Base-by-base conservation (phyloP, 2,113 vertebrate genomes). In the Condylura cristata region DNA sequence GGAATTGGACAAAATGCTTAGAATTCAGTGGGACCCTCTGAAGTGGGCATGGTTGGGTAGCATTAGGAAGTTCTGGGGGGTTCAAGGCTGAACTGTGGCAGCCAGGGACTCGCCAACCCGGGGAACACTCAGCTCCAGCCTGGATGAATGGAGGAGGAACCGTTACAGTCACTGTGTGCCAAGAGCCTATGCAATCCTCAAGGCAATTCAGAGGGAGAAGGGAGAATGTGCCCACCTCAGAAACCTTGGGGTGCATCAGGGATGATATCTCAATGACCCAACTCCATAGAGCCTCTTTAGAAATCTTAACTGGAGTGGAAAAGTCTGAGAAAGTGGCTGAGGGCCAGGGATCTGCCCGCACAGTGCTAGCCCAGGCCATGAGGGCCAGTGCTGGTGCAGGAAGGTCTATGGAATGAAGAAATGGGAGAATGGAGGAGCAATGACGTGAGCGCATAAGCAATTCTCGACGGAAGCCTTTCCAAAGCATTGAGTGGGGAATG, bases 181-280 rank as follows among this genome's bases (percentile, higher is more conserved):
- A 4, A 61, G 94, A 83, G 89, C 96, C 17, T 1, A 0, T 0
- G 0, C 6, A 61, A 86, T 74, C 66, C 87, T 90, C 51, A 61
- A 66, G 51, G 84, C 65, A 53, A 81, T 89, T 84, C 66, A 93
- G 39, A 89, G 70, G 26, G 53, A 92, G 37, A 34, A 86, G 26
- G 53, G 44, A 51, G 80, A 92, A 66, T 58, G 71, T 5, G 1
- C 84, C 89, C 79, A 72, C 39, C 8, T 74, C 87, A 76, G 86
- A 95, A 89, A 95, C 86, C 91, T 89, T 89, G 65, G 70, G 79
- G 39, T 68, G 53, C 97, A 95, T 96, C 48, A 94, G 97, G 96
- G 95, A 97, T 86, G 91, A 68, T 91, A 91, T 94, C 97, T 87
- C 97, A 93, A 95, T 97, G 94, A 97, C 66, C 94, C 86, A 96